Base-by-base conservation (phyloP, 2,888 invertebrate genomes). In the Conchocele bisecta region DNA sequence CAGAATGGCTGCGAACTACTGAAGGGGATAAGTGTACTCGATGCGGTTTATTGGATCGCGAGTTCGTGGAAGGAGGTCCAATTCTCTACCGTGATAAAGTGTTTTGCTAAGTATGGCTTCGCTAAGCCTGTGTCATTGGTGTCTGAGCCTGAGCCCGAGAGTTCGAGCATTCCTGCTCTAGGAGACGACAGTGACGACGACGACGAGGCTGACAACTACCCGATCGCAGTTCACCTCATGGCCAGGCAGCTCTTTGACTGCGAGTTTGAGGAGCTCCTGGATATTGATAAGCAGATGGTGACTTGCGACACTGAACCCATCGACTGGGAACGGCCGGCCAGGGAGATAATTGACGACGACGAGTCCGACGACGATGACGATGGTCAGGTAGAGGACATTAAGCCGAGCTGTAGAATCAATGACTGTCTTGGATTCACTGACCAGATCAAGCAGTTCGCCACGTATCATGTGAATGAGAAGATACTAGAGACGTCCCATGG, bases 161-260 rank as follows among this genome's bases (percentile, higher is more conserved):
- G n/a, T n/a, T n/a, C n/a, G n/a, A n/a, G n/a, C n/a, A n/a, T n/a
- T n/a, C n/a, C n/a, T n/a, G n/a, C n/a, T n/a, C n/a, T n/a, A n/a
- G n/a, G n/a, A n/a, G n/a, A n/a, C n/a, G 31, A 28, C 7, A 33
- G 9, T 51, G 28, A 33, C 29, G 35, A 22, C 37, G 33, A 53
- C 29, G 35, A 53, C 22, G 53, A 53, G 24, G 53, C 33, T 53
- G 53, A 53, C 17, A 35, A 53, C 22, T 22, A 33, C 9, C 53
- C 48, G 9, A 17, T 48, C 7, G 48, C 48, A 48, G 20, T 48
- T 9, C 29, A 13, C 3, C 17, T 17, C 26, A n/a, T 48, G 6
- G 9, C 48, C 15, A 48, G 28, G 17, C 28, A 48, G 29, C 26
- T 48, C 24, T 46, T 46, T 46, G 46, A 46, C 46, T 46, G 46